Percentiles rank a stretch among this genome's conserved stretches.
Conservation (phyloP, 2,888 invertebrate genomes). For the Andrena hattorfiana region DNA sequence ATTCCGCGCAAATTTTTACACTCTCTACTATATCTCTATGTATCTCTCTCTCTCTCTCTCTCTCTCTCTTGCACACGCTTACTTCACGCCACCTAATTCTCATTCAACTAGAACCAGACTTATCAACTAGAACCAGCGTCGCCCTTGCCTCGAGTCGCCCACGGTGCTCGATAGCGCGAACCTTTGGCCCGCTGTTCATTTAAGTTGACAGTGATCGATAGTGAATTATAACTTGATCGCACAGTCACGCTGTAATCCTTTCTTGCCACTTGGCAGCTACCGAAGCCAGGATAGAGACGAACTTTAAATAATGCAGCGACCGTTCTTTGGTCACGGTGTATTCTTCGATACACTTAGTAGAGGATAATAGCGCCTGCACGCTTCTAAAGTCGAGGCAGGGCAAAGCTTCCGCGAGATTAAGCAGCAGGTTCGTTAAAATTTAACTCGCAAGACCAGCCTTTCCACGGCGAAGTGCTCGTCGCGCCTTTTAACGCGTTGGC, state of each 20-base stretch:
- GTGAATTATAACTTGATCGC: neutral
- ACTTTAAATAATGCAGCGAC: too few species aligned
- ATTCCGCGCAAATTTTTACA: slow-evolving; percentile 48
- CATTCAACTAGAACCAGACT: neutral
- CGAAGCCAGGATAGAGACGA: too few species aligned
- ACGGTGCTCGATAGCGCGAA: neutral
- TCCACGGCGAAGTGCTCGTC: neutral
- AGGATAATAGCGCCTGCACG: neutral
- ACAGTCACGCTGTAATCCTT: neutral
- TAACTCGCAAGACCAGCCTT: neutral
- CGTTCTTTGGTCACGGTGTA: too few species aligned
- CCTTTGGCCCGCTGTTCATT: neutral
- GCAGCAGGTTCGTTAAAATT: neutral
- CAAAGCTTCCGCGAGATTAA: slow-evolving; percentile 17
- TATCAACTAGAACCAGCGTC: slow-evolving; percentile 11
- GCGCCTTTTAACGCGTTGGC: neutral
- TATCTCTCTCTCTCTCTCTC: slow-evolving; percentile 9
- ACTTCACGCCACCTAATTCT: neutral
- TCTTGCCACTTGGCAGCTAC: too few species aligned
- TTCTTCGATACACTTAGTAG: neutral
- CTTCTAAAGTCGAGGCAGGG: neutral
- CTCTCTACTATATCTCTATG: neutral
- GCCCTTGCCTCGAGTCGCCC: slow-evolving; percentile 5
- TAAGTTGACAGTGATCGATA: neutral
- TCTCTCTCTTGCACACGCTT: slow-evolving; percentile 22